Evolutionary conservation across 2,888 invertebrate species (phyloP).

Genomic region (Tiliacea aurago): DNA sequence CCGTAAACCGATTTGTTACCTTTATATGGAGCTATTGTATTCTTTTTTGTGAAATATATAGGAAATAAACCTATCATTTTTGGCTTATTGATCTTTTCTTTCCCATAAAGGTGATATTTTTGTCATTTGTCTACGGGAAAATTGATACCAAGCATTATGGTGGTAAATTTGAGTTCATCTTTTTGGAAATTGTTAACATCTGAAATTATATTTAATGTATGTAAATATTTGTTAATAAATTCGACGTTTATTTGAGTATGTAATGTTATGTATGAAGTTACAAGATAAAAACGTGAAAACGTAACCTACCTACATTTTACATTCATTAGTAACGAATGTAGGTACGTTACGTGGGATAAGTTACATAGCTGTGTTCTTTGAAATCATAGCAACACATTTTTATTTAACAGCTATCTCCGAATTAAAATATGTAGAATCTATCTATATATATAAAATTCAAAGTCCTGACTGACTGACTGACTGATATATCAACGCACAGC

Average conservation of each 20-base stretch:
- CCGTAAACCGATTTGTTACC: constrained; percentile 37
- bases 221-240: not conserved
- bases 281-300: constrained; percentile 9
- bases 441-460: no score
- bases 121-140: not conserved
- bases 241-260: not conserved
- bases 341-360: no score
- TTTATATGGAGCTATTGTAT: constrained; percentile 10
- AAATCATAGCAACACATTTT: constrained; percentile 4
- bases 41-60: not conserved
- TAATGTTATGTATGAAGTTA: constrained; percentile 1
- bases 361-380: no score
- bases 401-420: not conserved
- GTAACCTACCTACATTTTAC: no score
- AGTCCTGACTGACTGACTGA: no score
- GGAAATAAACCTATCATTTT: not conserved
- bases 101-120: not conserved
- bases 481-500: no score
- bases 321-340: not conserved
- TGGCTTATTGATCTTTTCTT: not conserved
- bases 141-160: no score
- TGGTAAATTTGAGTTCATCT: no score
- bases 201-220: not conserved
- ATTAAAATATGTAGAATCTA: no score
- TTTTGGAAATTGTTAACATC: no score